These are phyloP conservation scores for Hyles vespertilio DNA, from an alignment of 1,140 invertebrate genomes.

Conservation along the genomic window DNA sequence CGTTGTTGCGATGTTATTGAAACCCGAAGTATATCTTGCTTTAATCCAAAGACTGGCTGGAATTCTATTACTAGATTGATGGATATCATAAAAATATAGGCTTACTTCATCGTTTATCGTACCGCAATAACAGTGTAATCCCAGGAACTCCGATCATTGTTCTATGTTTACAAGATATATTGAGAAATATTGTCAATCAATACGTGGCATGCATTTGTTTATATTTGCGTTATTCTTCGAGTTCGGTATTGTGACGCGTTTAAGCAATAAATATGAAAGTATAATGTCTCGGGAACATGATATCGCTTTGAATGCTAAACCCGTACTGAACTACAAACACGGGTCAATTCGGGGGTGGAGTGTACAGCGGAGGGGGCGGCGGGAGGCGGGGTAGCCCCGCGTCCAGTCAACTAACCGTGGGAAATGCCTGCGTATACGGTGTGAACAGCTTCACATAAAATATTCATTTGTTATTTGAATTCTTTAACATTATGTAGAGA, in stretches of 20 bases:
- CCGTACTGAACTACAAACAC: slow-evolving; percentile 65
- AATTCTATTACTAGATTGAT: no score
- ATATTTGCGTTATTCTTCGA: not conserved
- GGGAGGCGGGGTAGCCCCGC: slow-evolving; percentile 30
- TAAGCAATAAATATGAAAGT: slow-evolving; percentile 69
- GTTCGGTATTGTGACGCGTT: slow-evolving; percentile 44
- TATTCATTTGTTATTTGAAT: slow-evolving; percentile 49
- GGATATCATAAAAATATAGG: no score
- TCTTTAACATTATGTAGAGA: slow-evolving; percentile 34
- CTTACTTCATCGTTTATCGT: no score
- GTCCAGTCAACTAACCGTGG: slow-evolving; percentile 55
- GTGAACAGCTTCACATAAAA: slow-evolving; percentile 36
- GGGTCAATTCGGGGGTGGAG: slow-evolving; percentile 40
- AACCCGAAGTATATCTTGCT: no score
- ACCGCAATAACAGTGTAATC: no score
- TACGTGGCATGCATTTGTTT: no score
- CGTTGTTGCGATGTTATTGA: no score
- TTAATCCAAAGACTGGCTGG: no score
- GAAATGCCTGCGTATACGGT: slow-evolving; percentile 54
- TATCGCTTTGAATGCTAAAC: slow-evolving; percentile 67
- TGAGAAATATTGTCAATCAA: no score
- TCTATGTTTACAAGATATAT: no score
- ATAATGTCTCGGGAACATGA: slow-evolving; percentile 62
- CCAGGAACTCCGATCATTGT: no score
- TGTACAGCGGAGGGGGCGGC: slow-evolving; percentile 25